Evolutionary conservation across 2,797 vertebrate genomes (phyloP).

Genomic region (Vultur gryphus): DNA sequence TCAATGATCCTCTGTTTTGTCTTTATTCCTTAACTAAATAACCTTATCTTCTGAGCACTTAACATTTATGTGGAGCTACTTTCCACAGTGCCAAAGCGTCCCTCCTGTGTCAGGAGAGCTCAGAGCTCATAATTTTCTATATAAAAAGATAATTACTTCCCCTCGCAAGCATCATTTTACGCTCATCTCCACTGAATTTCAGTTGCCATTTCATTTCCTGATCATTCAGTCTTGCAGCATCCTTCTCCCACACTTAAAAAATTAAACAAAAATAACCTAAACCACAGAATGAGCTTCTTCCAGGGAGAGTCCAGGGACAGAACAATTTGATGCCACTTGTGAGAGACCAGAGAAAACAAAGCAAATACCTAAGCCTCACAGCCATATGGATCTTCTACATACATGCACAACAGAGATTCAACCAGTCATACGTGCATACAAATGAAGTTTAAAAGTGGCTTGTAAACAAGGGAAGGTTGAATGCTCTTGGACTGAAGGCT

Average conservation of each 20-base stretch:
- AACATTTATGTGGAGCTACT: background rate
- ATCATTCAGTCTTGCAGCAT: background rate
- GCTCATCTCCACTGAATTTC: background rate
- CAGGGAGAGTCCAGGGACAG: background rate
- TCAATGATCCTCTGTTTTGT: background rate
- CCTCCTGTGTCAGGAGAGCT: background rate
- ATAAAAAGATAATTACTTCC: background rate
- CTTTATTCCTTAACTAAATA: background rate
- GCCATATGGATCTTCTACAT: background rate
- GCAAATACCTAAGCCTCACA: background rate
- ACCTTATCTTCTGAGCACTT: background rate
- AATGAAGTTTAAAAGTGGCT: background rate
- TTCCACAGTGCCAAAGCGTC: rapidly evolving
- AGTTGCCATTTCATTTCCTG: background rate
- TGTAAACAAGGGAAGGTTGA: background rate
- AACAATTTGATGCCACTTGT: background rate
- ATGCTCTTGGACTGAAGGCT: background rate
- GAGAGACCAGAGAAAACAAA: background rate
- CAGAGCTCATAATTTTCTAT: background rate
- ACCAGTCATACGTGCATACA: rapidly evolving
- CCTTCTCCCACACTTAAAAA: background rate
- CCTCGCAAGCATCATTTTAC: background rate
- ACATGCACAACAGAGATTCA: background rate
- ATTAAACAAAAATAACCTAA: background rate
- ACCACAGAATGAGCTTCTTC: background rate